These are phyloP conservation scores for Polypterus bichir DNA, from an alignment of 2,113 vertebrate species.

Conservation along the genomic window DNA sequence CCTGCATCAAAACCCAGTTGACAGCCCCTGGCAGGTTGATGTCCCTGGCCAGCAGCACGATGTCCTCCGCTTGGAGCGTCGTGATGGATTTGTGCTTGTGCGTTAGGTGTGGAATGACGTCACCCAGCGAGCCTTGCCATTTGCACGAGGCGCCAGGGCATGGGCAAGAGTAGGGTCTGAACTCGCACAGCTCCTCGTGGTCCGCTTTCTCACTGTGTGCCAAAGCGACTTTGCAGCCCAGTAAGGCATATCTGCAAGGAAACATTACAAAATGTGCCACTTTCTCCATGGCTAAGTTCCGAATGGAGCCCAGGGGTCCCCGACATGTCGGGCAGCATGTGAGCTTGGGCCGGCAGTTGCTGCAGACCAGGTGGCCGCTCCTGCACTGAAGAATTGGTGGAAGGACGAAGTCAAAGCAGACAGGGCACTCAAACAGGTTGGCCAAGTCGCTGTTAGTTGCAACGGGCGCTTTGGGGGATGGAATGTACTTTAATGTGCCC, in stretches of 20 bases:
- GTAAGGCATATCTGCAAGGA: constrained; percentile 65
- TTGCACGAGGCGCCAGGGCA: constrained; percentile 66
- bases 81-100: constrained; percentile 71
- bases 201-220: constrained; percentile 69
- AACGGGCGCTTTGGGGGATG: constrained; percentile 62
- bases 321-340: constrained; percentile 67
- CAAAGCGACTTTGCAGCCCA: constrained; percentile 63
- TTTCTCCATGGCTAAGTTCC: constrained; percentile 72
- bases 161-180: constrained; percentile 66
- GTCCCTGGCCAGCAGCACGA: constrained; percentile 68
- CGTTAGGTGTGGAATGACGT: constrained; percentile 68
- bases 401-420: constrained; percentile 69
- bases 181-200: constrained; percentile 69
- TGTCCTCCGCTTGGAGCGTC: constrained; percentile 66
- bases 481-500: constrained; percentile 66
- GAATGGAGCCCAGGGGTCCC: constrained; percentile 63
- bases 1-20: constrained; percentile 77
- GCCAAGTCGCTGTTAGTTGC: constrained; percentile 74
- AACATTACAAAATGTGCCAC: constrained; percentile 71
- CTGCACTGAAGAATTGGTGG: constrained; percentile 69
- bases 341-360: constrained; percentile 71
- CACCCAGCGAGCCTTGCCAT: constrained; percentile 67
- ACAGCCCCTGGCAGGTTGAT: constrained; percentile 69
- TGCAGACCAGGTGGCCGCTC: constrained; percentile 67
- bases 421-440: constrained; percentile 27